Base-by-base conservation (phyloP, 1,140 invertebrate species). In the Daktulosphaira vitifoliae region DNA sequence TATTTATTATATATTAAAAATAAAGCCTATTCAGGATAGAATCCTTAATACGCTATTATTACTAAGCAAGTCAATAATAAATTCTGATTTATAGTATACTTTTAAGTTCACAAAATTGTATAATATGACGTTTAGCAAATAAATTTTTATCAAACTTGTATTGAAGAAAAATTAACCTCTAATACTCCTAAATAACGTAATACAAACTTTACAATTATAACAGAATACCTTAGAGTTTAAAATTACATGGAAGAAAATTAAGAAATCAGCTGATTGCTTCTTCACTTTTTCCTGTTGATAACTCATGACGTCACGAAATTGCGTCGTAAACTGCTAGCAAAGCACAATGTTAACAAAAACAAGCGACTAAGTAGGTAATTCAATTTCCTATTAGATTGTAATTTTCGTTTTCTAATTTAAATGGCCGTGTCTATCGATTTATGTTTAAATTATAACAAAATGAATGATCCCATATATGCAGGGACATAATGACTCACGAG, bases 401-500 rank as follows among this genome's bases (percentile, higher is more conserved):
- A 6, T 33, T 11, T 33, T 33, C 29, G 11, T 62, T 62, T 62
- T 33, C 26, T 18, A 46, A 46, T 3, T 62, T 62, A 62, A 62
- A 62, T 62, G 56, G 56, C 56, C 42, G 56, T 62, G 39, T 62
- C 42, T 0, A 22, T 33, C 6, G 18, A 48, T 46, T 6, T 18
- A 9, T 62, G 42, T 62, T 46, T 33, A 3, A 9, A 22, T 16
- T 42, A 9, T 62, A 22, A 9, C 56, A 11, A 48, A 20, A 62
- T 23, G 5, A 62, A 62, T 62, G 56, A 7, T 6, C 42, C 13
- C 15, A n/a, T 62, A 48, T 25, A 62, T 42, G 42, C 56, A 16
- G 56, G 56, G 11, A 62, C 56, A 7, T 62, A 62, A n/a, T 48
- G 42, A 62, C 26, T 62, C 42, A 39, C 44, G 23, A 48, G 25